Base-by-base conservation (phyloP, 2,113 vertebrate species). In the Bufo bufo region DNA sequence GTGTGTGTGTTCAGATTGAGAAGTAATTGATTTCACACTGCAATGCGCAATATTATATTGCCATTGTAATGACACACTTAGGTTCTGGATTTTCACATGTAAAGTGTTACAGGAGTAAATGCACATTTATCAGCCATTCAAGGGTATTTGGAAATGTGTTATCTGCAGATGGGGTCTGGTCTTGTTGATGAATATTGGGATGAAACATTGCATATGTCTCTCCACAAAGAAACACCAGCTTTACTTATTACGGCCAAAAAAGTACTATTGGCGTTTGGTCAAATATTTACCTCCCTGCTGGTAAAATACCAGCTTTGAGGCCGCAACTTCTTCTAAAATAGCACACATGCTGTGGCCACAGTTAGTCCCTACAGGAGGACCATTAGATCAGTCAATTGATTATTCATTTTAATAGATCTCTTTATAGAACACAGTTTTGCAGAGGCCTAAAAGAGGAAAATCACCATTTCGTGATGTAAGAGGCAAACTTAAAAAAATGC, bases 21-120 rank as follows among this genome's bases (percentile, higher is more conserved):
- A 77, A 81, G 82, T 56, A 89, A 89, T 89, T 89, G 87, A 89
- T 89, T 89, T 89, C 82, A 78, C 87, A 89, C 87, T 89, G 87
- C 87, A 89, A 89, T 78, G 49, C 49, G 74, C 72, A 89, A 89
- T 89, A 84, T 78, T 43, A 84, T 84, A 84, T 88, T 63, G 45
- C 69, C 61, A 43, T 75, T 74, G 47, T 82, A 59, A 43, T 58
- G 12, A 87, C 23, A 54, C 65, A 82, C 66, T 87, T 33, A n/a
- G n/a, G 61, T 17, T 58, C 58, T 77, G 16, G 54, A 33, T 77
- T 63, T 52, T 52, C 33, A 77, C 65, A 74, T 82, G 79, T 43
- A 75, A 74, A 6, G 6, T 71, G 45, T 61, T 79, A 43, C 23
- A 65, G 75, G 13, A 65, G 47, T 11, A 77, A 63, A 58, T 47